Base-by-base conservation (phyloP, 2,888 invertebrate genomes). In the Apantesis nais region DNA sequence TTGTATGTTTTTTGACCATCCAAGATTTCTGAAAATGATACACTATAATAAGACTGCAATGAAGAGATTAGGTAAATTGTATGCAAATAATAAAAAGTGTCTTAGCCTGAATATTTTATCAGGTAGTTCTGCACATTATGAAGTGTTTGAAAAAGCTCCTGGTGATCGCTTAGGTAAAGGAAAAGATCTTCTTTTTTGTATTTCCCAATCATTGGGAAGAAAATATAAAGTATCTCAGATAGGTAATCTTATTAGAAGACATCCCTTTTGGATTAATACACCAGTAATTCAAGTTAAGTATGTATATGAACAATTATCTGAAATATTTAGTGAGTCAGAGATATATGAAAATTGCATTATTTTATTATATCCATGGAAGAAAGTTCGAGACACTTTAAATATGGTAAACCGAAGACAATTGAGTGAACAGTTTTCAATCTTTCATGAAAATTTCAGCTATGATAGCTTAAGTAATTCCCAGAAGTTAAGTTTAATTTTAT, bases 191-290 rank as follows among this genome's bases (percentile, higher is more conserved):
- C 62, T 94, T 29, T 94, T 93, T 76, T 93, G 92, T 76, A 84
- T 94, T 74, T 86, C 89, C 62, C 88, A 93, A 74, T 85, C 82
- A 55, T 79, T 94, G 58, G 89, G 89, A 22, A 89, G 83, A 41
- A 81, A 82, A 62, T 93, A 87, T 75, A 87, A 79, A 74, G 79
- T 81, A 19, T 85, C 68, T 77, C 80, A 87, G 52, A 82, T 95
- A 73, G 83, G 90, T 39, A 88, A 86, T 70, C 74, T 76, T 25
- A 74, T 95, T 66, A 93, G 87, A 78, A 88, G 90, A 75, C 94
- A 95, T 78, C 94, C 94, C 64, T 94, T 89, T 84, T 95, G 94
- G 94, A 91, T 93, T 16, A 93, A 94, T 78, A 89, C 91, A 76
- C 93, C 95, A 37, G 79, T 94, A 65, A 82, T 93, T 31, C 94